These are phyloP conservation scores for Brachionus plicatilis DNA, from an alignment of 1,140 invertebrate species.

Conservation along the genomic window DNA sequence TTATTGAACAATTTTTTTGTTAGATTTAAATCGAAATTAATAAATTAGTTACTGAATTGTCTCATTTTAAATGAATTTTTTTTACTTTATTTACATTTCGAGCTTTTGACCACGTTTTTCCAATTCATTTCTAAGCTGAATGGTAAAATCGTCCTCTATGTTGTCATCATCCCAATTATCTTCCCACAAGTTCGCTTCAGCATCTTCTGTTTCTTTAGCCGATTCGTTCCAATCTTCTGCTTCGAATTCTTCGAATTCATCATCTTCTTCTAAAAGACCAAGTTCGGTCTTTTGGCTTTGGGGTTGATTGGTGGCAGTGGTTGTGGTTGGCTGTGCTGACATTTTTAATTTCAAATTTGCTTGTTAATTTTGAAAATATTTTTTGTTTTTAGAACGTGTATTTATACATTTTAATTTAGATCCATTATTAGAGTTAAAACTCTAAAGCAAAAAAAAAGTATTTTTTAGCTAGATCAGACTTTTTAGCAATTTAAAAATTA, in stretches of 20 bases:
- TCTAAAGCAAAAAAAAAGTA: neutral
- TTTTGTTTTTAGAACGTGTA: neutral
- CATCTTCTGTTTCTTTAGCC: conserved; percentile 19
- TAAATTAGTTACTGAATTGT: neutral
- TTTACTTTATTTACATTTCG: conserved; percentile 33
- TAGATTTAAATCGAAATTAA: neutral
- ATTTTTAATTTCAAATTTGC: conserved; percentile 19
- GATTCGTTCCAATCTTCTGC: conserved; percentile 36
- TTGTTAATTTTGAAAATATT: conserved; percentile 2
- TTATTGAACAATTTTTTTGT: neutral
- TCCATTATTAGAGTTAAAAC: neutral
- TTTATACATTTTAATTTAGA: neutral
- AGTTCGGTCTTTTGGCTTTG: conserved; percentile 9
- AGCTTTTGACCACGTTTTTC: conserved; percentile 38
- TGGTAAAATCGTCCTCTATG: conserved; percentile 35
- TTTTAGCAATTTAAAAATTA: neutral
- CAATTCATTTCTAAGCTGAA: conserved; percentile 26
- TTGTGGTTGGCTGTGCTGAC: neutral
- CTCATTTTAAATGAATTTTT: neutral
- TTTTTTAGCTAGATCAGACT: neutral
- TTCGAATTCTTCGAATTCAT: conserved; percentile 40
- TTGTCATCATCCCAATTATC: conserved; percentile 40
- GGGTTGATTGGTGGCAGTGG: neutral
- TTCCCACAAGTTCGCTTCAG: conserved; percentile 32
- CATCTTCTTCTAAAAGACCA: conserved; percentile 36